A percentile compares a stretch with the other conserved stretches of the same genome.
Conservation (phyloP, 2,888 invertebrate species). For the Linnaemya vulpina region DNA sequence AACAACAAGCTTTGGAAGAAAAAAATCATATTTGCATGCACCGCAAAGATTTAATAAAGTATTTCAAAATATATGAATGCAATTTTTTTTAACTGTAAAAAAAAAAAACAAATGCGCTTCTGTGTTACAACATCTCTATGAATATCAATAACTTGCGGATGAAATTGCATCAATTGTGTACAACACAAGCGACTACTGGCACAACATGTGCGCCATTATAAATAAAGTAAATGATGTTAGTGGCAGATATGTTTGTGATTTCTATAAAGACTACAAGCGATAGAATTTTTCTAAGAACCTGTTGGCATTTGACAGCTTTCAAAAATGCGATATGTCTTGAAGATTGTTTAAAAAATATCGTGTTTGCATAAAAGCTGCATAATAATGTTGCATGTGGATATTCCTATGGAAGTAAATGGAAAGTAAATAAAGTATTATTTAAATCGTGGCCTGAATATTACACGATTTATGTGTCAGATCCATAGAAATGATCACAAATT, state of each 20-base stretch:
- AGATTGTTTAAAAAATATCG: too few relatives aligned
- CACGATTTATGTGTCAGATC: too few relatives aligned
- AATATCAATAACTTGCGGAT: constrained; percentile 51
- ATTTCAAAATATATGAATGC: constrained; percentile 5
- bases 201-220: neutral
- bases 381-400: too few relatives aligned
- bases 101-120: neutral
- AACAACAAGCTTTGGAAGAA: neutral
- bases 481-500: too few relatives aligned
- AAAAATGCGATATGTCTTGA: neutral
- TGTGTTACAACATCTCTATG: constrained; percentile 46
- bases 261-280: neutral
- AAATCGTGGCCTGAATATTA: too few relatives aligned
- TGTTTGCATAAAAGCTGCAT: too few relatives aligned
- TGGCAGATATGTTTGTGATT: neutral
- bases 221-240: constrained; percentile 7
- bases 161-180: constrained; percentile 27
- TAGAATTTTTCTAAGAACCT: neutral
- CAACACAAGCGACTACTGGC: constrained; percentile 10
- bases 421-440: too few relatives aligned
- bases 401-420: too few relatives aligned
- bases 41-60: constrained; percentile 43
- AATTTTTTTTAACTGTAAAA: neutral
- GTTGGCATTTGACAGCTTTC: neutral
- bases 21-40: constrained; percentile 38